Evolutionary conservation across 2,113 vertebrate species (phyloP).

Genomic region (Gobio gobio): DNA sequence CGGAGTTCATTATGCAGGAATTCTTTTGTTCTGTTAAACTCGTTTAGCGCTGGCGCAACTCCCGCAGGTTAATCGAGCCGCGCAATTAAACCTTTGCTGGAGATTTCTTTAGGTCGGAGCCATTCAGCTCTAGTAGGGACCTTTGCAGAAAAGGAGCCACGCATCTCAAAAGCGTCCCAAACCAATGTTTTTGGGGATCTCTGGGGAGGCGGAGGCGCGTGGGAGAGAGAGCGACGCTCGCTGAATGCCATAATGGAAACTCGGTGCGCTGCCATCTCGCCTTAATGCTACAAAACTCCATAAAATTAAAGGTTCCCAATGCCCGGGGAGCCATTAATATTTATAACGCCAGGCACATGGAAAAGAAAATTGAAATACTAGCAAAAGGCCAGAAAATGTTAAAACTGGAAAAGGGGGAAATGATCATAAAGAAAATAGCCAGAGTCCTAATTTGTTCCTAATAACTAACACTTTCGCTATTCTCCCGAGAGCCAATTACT

Average conservation of each 20-base stretch:
- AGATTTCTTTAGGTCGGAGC: slow-evolving; percentile 5
- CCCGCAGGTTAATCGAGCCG: slow-evolving; percentile 66
- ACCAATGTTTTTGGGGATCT: slow-evolving; percentile 68
- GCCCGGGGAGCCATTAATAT: slow-evolving; percentile 48
- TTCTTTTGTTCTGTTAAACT: slow-evolving; percentile 66
- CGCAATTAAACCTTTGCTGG: slow-evolving; percentile 75
- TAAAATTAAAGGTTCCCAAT: slow-evolving; percentile 40
- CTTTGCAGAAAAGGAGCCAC: slow-evolving; percentile 72
- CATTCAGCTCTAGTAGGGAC: slow-evolving; percentile 49
- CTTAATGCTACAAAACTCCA: slow-evolving; percentile 45
- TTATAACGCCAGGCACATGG: slow-evolving; percentile 50
- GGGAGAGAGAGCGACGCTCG: slow-evolving; percentile 58
- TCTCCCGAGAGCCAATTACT: slow-evolving; percentile 85
- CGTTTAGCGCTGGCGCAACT: slow-evolving; percentile 67
- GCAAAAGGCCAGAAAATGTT: slow-evolving; percentile 41
- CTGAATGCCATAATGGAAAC: slow-evolving; percentile 22
- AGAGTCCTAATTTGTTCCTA: slow-evolving; percentile 71
- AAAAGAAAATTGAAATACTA: slow-evolving; percentile 49
- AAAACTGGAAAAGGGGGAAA: slow-evolving; percentile 51
- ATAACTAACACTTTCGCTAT: slow-evolving; percentile 68
- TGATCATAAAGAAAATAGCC: slow-evolving; percentile 69
- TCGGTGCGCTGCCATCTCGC: not conserved
- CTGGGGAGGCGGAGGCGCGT: slow-evolving; percentile 50
- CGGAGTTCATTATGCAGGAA: slow-evolving; percentile 58
- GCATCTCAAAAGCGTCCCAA: slow-evolving; percentile 79